Evolutionary conservation across 2,797 vertebrate species (phyloP).

Genomic region (Gadopsis marmoratus): DNA sequence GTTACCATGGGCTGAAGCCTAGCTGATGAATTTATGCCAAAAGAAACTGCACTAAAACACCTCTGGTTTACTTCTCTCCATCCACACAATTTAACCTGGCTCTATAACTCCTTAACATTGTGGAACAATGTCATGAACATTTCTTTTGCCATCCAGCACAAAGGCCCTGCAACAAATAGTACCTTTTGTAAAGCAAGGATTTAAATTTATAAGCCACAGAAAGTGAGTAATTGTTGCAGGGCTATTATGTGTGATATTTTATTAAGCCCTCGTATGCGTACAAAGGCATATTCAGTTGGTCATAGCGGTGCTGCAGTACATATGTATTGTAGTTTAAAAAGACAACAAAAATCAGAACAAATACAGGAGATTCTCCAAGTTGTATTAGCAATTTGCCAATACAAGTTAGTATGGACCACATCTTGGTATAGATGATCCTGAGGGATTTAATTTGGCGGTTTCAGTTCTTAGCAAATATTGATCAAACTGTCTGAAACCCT

Average conservation of each 20-base stretch:
- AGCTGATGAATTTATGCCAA: background rate
- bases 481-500: conserved; percentile 15
- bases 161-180: background rate
- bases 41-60: background rate
- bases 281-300: background rate
- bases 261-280: background rate
- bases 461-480: background rate
- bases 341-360: background rate
- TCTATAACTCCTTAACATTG: background rate
- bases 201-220: background rate
- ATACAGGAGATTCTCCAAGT: no score
- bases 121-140: background rate
- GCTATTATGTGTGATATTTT: conserved; percentile 11
- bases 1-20: background rate
- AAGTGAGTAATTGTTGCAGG: background rate
- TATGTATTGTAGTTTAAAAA: background rate
- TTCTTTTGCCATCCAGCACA: background rate
- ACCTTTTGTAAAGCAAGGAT: background rate
- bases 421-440: background rate
- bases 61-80: background rate
- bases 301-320: background rate
- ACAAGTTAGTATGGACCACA: background rate
- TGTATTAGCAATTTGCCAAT: background rate
- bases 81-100: background rate
- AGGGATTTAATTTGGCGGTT: background rate